phyloP scores from a whole-genome alignment of 2,113 vertebrate genomes.

The Cathartes aura region DNA sequence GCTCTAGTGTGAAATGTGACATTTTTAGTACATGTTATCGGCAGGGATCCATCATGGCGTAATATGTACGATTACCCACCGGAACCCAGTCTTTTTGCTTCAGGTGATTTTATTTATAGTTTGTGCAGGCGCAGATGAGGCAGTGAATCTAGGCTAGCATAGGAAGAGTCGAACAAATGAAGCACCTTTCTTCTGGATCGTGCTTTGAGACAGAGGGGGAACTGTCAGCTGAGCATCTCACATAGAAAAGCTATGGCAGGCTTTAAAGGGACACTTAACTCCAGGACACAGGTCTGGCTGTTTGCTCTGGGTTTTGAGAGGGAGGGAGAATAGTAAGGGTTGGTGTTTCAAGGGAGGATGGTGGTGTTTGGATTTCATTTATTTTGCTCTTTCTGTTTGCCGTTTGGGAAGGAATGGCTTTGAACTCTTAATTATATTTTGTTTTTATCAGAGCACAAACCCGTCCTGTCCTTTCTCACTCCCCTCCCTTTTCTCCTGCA shows the following conservation, averaged over 20 bases:
- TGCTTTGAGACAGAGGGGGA: not conserved
- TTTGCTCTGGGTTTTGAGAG: not conserved
- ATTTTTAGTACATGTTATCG: conserved; percentile 33
- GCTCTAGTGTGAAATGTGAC: not conserved
- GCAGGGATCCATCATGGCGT: conserved; percentile 13
- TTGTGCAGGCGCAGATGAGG: not conserved
- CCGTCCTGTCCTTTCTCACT: conserved; percentile 23
- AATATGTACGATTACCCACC: not conserved
- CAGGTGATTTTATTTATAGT: conserved; percentile 44
- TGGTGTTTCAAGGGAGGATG: not conserved
- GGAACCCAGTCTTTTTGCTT: conserved; percentile 7
- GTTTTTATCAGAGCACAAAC: conserved; percentile 45
- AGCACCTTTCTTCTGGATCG: not conserved
- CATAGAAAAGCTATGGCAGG: not conserved
- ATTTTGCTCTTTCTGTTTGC: conserved; percentile 12
- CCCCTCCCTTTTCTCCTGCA: not conserved
- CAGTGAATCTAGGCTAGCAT: not conserved
- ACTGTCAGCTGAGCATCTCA: not conserved
- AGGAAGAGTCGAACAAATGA: not conserved
- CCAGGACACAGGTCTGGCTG: not conserved
- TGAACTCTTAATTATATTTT: conserved; percentile 40
- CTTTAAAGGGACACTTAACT: not conserved
- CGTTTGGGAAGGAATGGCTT: conserved; percentile 26
- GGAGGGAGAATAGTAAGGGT: not conserved
- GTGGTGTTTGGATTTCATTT: not conserved